Evolutionary conservation across 1,140 invertebrate species (phyloP).

Genomic region (Bombus sibiricus): DNA sequence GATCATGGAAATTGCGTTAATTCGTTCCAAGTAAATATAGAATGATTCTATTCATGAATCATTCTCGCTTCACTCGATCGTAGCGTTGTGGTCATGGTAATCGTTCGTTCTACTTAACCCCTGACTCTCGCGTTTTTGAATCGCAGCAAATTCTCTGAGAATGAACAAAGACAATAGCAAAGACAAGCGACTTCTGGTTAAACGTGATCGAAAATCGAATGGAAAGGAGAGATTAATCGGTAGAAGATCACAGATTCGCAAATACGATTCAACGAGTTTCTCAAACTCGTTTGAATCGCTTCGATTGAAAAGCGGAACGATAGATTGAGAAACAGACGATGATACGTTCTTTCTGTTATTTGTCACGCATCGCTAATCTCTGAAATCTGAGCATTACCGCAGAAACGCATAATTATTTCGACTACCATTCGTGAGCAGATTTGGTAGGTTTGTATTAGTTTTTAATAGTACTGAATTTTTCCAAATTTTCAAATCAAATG

Average conservation of each 20-base stretch:
- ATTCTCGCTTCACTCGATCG: not conserved
- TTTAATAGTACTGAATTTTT: too few relatives aligned
- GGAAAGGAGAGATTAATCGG: not conserved
- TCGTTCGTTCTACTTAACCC: not conserved
- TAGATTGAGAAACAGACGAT: not conserved
- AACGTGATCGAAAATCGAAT: not conserved
- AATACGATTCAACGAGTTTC: not conserved
- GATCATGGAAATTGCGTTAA: slow-evolving; percentile 8
- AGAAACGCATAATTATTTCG: not conserved
- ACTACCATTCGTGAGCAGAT: not conserved
- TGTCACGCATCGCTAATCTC: not conserved
- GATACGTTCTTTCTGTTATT: not conserved
- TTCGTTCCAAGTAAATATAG: slow-evolving; percentile 10
- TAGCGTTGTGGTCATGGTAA: not conserved
- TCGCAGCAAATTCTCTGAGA: not conserved
- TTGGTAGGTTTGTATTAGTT: too few relatives aligned
- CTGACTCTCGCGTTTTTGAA: not conserved
- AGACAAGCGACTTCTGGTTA: not conserved
- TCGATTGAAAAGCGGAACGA: not conserved
- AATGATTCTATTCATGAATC: not conserved
- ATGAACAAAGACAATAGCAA: not conserved
- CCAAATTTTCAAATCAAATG: not conserved
- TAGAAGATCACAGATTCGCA: not conserved
- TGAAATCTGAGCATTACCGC: not conserved
- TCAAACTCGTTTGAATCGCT: not conserved